A percentile compares a stretch with the other conserved stretches of the same genome.
Evolutionary conservation across 2,888 invertebrate genomes (phyloP).

Genomic region (Petrophora chlorosata): DNA sequence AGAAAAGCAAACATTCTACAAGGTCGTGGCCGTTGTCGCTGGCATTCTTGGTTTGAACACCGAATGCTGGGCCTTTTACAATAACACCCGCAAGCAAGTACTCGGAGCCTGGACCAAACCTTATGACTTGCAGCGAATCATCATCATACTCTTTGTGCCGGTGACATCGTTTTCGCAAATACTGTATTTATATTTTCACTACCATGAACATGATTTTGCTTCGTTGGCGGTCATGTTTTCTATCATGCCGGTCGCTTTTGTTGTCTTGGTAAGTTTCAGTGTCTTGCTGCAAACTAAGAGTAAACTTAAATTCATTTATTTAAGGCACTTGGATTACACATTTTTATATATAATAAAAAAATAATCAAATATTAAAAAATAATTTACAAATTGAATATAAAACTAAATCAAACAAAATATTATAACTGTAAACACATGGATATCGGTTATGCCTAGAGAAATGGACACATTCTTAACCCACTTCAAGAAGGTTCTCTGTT

Average conservation of each 20-base stretch:
- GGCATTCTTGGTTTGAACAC: not conserved
- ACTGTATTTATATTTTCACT: not conserved
- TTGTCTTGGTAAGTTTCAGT: not conserved
- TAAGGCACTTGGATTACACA: no score
- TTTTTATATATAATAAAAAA: no score
- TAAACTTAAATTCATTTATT: no score
- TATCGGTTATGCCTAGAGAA: no score
- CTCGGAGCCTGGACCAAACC: conserved; percentile 6
- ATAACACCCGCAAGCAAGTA: no score
- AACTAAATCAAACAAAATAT: no score
- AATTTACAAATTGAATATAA: no score
- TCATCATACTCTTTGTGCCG: not conserved
- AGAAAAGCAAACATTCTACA: conserved; percentile 2
- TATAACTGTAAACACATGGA: no score
- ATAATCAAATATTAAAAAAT: no score
- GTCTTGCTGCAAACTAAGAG: no score
- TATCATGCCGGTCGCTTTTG: not conserved
- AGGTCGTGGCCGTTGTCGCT: not conserved
- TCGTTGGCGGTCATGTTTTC: not conserved
- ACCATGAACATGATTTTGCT: not conserved
- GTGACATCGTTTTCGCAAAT: not conserved
- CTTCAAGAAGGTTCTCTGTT: no score
- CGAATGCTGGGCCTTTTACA: not conserved
- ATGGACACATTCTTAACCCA: no score
- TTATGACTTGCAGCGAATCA: not conserved